Base-by-base conservation (phyloP, 1,140 invertebrate genomes). In the Drosophila grimshawi region DNA sequence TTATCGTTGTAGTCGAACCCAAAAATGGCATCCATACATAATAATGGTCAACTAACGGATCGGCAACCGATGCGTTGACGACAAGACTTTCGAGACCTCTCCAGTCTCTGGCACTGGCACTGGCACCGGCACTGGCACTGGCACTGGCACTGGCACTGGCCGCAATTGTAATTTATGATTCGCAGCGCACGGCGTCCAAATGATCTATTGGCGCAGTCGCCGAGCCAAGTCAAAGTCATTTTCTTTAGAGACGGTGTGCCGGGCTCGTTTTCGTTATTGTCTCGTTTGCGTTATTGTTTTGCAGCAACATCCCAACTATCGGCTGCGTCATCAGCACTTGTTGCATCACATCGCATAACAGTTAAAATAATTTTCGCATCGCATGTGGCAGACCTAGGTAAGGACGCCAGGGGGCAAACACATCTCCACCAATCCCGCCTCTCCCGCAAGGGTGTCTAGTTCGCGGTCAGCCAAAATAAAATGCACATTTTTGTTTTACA, bases 141-240 rank as follows among this genome's bases (percentile, higher is more conserved):
- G 60, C 35, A 29, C 27, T 65, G 37, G 33, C 29, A 35, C 61
- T 63, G 5, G 7, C 45, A 49, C 63, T 73, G 51, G 66, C 72
- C 57, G 66, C 70, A 53, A 35, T 69, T 70, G 74, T 88, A 83
- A 86, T 86, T 86, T 86, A 86, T 86, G 80, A 88, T 86, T 86
- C 66, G 80, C 65, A 88, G 80, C 85, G 83, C 83, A 80, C 83
- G 85, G 80, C 80, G 76, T 72, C 55, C 72, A 78, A 88, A 89
- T 86, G 83, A 86, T 86, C 83, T 88, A 86, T 86, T 88, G 83
- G 76, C 85, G 63, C 67, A 43, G 46, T 53, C 53, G 60, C 63
- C 60, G 19, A 19, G 19, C 19, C 19, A 19, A 19, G 48, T 60
- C 37, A 55, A 71, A 70, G 61, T 65, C 68, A 72, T 64, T 71